Conservation (phyloP, 2,113 vertebrate genomes). For the Barbus barbus region DNA sequence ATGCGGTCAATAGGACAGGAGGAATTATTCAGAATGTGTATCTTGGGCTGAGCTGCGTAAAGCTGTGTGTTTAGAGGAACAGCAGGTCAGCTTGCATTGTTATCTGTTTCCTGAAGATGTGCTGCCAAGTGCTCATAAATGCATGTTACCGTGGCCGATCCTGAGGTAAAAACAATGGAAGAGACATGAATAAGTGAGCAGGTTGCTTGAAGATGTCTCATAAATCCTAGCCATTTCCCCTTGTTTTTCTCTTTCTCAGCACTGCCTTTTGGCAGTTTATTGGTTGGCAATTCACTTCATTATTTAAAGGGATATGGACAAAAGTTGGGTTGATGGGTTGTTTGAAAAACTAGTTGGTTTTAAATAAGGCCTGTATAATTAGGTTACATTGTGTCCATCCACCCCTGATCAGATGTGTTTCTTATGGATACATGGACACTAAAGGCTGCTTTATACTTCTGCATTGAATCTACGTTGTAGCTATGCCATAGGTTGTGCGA, state of each 20-base stretch:
- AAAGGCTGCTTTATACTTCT: too few relatives aligned
- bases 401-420: background rate
- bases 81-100: constrained; percentile 91
- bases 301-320: constrained; percentile 5
- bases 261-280: constrained; percentile 69
- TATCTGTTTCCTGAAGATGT: constrained; percentile 99
- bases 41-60: constrained; percentile 74
- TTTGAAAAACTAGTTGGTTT: background rate
- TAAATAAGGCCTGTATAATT: background rate
- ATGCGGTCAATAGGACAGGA: constrained; percentile 58
- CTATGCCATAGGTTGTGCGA: too few relatives aligned
- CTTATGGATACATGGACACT: background rate
- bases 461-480: too few relatives aligned
- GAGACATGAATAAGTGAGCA: constrained; percentile 69
- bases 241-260: constrained; percentile 92
- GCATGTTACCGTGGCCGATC: constrained; percentile 90
- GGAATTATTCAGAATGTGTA: constrained; percentile 68
- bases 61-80: constrained; percentile 90
- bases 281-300: constrained; percentile 58
- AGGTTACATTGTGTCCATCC: background rate
- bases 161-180: constrained; percentile 69
- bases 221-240: constrained; percentile 88
- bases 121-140: constrained; percentile 82
- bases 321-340: background rate
- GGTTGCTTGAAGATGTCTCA: constrained; percentile 73